These are phyloP conservation scores for Hippopotamus amphibius DNA, from an alignment of 2,113 vertebrate species.

Conservation along the genomic window DNA sequence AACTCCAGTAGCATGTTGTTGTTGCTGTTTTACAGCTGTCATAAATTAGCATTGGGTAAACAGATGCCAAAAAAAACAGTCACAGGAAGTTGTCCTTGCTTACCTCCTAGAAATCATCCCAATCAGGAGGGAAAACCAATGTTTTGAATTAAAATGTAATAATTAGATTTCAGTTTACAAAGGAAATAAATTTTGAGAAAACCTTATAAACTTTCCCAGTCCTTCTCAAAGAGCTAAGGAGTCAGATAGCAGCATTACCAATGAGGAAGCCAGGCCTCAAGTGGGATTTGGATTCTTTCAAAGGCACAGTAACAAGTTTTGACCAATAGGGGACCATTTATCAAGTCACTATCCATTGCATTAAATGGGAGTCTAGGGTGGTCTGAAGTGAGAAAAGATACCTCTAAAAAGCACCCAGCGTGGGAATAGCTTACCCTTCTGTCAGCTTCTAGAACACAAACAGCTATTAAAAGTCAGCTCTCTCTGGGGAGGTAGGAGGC, in stretches of 20 bases:
- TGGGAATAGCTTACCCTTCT: conserved; percentile 21
- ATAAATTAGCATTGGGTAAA: not conserved
- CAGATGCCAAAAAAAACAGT: not conserved
- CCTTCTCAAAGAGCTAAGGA: not conserved
- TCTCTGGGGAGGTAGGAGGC: not conserved
- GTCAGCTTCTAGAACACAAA: conserved; percentile 15
- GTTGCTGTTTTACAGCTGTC: not conserved
- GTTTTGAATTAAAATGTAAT: not conserved
- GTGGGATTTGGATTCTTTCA: not conserved
- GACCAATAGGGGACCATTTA: not conserved
- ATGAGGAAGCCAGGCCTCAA: not conserved
- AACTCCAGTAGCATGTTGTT: not conserved
- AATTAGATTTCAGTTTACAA: not conserved
- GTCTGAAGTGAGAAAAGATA: not conserved
- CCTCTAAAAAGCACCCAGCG: not conserved
- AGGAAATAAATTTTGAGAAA: not conserved
- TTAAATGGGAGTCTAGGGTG: not conserved
- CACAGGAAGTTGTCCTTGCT: not conserved
- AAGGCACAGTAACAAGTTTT: not conserved
- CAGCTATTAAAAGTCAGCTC: conserved; percentile 6
- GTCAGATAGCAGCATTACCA: not conserved
- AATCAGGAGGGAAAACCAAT: not conserved
- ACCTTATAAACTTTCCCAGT: not conserved
- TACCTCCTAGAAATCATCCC: not conserved
- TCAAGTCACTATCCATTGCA: conserved; percentile 15